Percentiles rank a stretch among this genome's conserved stretches.
phyloP scores from a whole-genome alignment of 2,888 invertebrate species.

The Scaptomyza flava region DNA sequence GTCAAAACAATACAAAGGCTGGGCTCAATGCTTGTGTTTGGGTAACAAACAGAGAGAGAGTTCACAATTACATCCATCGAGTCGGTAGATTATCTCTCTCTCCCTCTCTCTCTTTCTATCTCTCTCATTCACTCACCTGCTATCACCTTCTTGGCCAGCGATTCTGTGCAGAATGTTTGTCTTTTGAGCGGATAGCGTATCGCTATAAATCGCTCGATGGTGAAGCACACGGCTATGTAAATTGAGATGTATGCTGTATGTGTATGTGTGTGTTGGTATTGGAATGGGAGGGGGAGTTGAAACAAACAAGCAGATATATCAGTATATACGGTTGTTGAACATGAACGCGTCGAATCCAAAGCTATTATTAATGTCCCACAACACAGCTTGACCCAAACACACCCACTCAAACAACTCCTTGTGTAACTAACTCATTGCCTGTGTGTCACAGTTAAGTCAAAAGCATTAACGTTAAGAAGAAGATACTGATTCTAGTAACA shows the following conservation, averaged over 20 bases:
- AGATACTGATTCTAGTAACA: background rate
- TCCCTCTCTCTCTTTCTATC: background rate
- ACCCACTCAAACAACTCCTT: conserved; percentile 9
- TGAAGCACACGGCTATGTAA: conserved; percentile 91
- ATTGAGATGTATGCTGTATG: conserved; percentile 88
- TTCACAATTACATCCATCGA: background rate
- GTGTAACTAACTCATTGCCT: background rate
- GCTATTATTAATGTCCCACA: conserved; percentile 50
- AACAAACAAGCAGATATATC: conserved; percentile 45
- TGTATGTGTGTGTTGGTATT: conserved; percentile 8
- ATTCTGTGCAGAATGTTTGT: conserved; percentile 89
- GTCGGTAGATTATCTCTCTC: background rate
- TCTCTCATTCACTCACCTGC: conserved; percentile 81
- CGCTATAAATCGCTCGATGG: conserved; percentile 90
- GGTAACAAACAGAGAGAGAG: background rate
- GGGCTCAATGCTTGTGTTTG: conserved; percentile 40
- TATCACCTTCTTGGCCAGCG: conserved; percentile 88
- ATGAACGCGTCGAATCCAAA: conserved; percentile 36
- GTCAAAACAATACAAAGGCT: conserved; percentile 48
- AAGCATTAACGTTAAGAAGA: background rate
- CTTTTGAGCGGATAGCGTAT: conserved; percentile 90
- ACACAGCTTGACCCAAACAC: conserved; percentile 1
- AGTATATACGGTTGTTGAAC: conserved; percentile 36
- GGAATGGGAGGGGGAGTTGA: conserved; percentile 22
- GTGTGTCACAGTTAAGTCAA: conserved; percentile 38